Evolutionary conservation across 2,888 invertebrate species (phyloP), one percentile per base, ranked within the genome.

Genomic region (Pomacea canaliculata): DNA sequence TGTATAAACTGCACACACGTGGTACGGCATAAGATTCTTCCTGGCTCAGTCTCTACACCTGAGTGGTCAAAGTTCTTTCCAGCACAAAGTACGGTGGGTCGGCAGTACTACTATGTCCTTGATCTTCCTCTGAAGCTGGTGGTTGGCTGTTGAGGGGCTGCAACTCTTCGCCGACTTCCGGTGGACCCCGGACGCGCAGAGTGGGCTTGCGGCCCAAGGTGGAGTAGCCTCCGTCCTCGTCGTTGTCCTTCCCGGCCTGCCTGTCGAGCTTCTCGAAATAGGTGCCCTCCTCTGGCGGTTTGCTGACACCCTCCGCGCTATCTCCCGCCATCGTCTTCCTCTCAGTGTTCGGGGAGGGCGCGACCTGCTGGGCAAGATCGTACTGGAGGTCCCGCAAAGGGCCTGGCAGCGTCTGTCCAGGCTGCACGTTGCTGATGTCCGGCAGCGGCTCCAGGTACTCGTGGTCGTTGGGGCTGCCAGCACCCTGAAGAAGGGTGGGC

Each of bases 171-270:
- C 37, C 48, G 23, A 19, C 68, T 19, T 19, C 68, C 13, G n/a
- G 23, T 10, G 18, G 12, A 13, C 48, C 48, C 27, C 48, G 18
- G 48, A 46, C 27, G 27, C 27, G n/a, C 7, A 27, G 18, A 37
- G 19, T 46, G 23, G 63, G 63, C 37, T 46, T 27, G 37, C 48
- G 68, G 13, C 68, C 68, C 68, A 68, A 19, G 68, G 68, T 68
- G 37, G 68, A 68, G 68, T 68, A 68, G 13, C 68, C 68, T 8
- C 68, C 68, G 19, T 68, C 68, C 48, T 68, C 68, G 27, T 68
- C 68, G 48, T 60, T 71, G 27, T 71, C 62, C 62, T 60, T 71
- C 12, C 10, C 51, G 7, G 51, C 10, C 51, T 49, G 23, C n/a
- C 56, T 3, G 1, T 51, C 18, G 49, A 48, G 13, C 70, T 37